These are phyloP conservation scores for Danio choprae DNA, from an alignment of 2,797 vertebrate species.

Conservation along the genomic window DNA sequence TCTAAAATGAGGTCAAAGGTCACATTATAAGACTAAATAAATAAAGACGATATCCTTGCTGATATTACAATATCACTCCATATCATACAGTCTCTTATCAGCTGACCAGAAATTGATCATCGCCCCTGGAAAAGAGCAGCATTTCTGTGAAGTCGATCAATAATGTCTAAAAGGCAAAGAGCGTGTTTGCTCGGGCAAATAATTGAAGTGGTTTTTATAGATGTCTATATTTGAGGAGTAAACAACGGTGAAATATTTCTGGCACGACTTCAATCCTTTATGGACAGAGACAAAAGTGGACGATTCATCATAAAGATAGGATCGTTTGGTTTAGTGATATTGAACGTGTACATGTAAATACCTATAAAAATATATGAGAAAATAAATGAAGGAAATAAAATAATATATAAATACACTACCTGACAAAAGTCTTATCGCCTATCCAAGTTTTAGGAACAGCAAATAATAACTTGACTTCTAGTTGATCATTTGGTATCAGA, in stretches of 20 bases:
- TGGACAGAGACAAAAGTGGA: background rate
- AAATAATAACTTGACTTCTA: too few relatives aligned
- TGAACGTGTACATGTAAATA: too few relatives aligned
- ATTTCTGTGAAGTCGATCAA: constrained; percentile 59
- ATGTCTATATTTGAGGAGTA: constrained; percentile 79
- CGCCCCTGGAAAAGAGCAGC: constrained; percentile 3
- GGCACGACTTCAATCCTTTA: constrained; percentile 60
- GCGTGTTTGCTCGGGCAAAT: constrained; percentile 79
- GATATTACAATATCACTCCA: background rate
- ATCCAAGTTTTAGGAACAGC: too few relatives aligned
- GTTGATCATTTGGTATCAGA: too few relatives aligned
- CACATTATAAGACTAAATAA: background rate
- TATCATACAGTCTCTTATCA: constrained; percentile 41
- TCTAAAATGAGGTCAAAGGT: background rate
- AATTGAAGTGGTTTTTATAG: constrained; percentile 79
- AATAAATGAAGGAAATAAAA: too few relatives aligned
- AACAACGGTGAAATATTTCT: constrained; percentile 73
- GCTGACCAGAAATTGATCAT: constrained; percentile 26
- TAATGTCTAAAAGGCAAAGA: constrained; percentile 77
- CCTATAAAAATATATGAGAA: too few relatives aligned
- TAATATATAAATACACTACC: too few relatives aligned
- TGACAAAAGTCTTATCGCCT: too few relatives aligned
- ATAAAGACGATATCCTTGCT: background rate
- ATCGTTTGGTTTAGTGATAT: too few relatives aligned
- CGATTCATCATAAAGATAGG: too few relatives aligned